phyloP scores from a whole-genome alignment of 1,140 invertebrate species.

The Sycophaga agraensis region DNA sequence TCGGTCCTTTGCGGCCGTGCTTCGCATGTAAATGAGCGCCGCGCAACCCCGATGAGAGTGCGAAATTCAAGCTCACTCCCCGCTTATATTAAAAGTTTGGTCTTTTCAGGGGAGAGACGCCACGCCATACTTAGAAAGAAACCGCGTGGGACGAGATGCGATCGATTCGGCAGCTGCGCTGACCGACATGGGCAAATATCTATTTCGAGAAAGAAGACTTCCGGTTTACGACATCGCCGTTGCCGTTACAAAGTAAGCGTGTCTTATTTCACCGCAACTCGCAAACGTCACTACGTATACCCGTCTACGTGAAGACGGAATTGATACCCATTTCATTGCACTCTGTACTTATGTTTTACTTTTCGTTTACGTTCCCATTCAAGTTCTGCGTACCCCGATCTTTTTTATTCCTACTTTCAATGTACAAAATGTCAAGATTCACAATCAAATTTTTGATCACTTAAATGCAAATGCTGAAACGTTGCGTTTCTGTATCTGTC shows the following conservation, averaged over 20 bases:
- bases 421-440: constrained; percentile 7
- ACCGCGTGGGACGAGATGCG: constrained; percentile 88
- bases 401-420: background rate
- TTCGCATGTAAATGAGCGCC: no score
- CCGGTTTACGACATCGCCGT: constrained; percentile 95
- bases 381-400: background rate
- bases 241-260: constrained; percentile 89
- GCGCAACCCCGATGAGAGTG: no score
- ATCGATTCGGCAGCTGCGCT: constrained; percentile 92
- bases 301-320: no score
- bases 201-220: constrained; percentile 88
- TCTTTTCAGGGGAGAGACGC: constrained; percentile 85
- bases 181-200: constrained; percentile 95
- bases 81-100: no score
- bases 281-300: background rate
- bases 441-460: background rate
- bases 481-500: background rate
- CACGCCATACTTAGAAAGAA: constrained; percentile 90
- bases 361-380: background rate
- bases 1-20: no score
- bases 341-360: background rate
- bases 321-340: constrained; percentile 1
- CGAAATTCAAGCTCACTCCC: no score
- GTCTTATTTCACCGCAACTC: constrained; percentile 18
- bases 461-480: background rate